These are phyloP conservation scores for Lepilemur septentrionalis DNA, from an alignment of 2,797 vertebrate genomes.

Conservation along the genomic window DNA sequence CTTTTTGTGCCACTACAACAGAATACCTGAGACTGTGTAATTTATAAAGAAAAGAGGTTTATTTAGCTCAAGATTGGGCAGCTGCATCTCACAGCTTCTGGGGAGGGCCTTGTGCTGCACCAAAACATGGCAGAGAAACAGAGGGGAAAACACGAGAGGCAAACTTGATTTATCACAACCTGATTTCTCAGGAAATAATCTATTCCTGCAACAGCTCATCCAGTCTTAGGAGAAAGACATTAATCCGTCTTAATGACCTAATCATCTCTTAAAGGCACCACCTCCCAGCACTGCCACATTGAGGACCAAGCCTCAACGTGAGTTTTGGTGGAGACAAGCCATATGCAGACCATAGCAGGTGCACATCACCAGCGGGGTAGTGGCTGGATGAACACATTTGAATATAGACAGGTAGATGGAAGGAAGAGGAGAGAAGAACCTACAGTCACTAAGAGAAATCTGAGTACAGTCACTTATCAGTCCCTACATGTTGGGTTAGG, in stretches of 20 bases:
- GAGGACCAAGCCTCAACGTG: background rate
- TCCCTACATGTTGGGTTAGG: accelerated
- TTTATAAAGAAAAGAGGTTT: background rate
- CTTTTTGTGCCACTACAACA: background rate
- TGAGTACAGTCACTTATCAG: background rate
- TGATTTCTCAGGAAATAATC: background rate
- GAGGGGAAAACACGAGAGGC: background rate
- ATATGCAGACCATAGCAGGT: background rate
- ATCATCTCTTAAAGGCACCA: background rate
- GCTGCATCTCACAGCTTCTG: background rate
- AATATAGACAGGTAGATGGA: background rate
- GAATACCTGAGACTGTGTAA: background rate
- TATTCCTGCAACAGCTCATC: background rate
- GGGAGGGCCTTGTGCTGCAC: background rate
- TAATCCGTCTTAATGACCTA: background rate
- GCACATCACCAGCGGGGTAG: background rate
- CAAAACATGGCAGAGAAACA: background rate
- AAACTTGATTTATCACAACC: background rate
- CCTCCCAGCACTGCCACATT: background rate
- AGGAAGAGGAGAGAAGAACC: background rate
- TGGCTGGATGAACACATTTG: background rate
- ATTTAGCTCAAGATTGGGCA: background rate
- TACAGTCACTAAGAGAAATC: background rate
- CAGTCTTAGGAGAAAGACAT: background rate
- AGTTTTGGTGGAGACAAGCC: background rate